phyloP scores from a whole-genome alignment of 2,888 invertebrate species.

The Drosophila limbata region DNA sequence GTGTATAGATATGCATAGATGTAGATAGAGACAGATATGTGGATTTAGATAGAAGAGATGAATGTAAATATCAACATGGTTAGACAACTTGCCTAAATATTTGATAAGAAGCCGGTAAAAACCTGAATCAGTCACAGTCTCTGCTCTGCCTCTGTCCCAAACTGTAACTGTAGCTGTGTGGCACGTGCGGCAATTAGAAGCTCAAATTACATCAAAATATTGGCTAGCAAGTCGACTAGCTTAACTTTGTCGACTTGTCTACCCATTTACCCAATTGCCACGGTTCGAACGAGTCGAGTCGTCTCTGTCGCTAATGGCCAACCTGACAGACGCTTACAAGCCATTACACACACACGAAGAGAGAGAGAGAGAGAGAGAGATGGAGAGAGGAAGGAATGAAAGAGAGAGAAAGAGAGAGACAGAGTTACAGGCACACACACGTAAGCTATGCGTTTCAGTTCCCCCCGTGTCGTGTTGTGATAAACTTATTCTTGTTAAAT shows the following conservation, averaged over 20 bases:
- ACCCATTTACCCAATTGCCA: slow-evolving; percentile 42
- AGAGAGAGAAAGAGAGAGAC: background rate
- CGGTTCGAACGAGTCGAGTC: slow-evolving; percentile 29
- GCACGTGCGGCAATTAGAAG: slow-evolving; percentile 80
- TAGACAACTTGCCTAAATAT: slow-evolving; percentile 65
- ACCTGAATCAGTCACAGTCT: slow-evolving; percentile 29
- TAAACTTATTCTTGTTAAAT: slow-evolving; percentile 84
- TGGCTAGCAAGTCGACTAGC: slow-evolving; percentile 59
- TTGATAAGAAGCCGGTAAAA: slow-evolving; percentile 48
- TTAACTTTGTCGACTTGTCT: slow-evolving; percentile 48
- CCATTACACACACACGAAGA: slow-evolving; percentile 62
- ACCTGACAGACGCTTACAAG: slow-evolving; percentile 76
- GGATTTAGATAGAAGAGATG: slow-evolving; percentile 40
- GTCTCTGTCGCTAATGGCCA: slow-evolving; percentile 60
- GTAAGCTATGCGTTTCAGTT: slow-evolving; percentile 29
- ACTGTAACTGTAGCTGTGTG: slow-evolving; percentile 25
- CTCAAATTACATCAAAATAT: slow-evolving; percentile 80
- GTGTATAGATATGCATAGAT: background rate
- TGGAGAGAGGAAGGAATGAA: background rate
- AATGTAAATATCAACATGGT: slow-evolving; percentile 59
- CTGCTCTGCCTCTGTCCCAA: background rate
- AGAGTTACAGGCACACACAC: slow-evolving; percentile 19
- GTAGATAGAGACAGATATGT: background rate
- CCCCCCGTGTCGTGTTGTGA: slow-evolving; percentile 75
- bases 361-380: slow-evolving; percentile 51